Base-by-base conservation (phyloP, 2,797 vertebrate species). In the Melanitta fusca region DNA sequence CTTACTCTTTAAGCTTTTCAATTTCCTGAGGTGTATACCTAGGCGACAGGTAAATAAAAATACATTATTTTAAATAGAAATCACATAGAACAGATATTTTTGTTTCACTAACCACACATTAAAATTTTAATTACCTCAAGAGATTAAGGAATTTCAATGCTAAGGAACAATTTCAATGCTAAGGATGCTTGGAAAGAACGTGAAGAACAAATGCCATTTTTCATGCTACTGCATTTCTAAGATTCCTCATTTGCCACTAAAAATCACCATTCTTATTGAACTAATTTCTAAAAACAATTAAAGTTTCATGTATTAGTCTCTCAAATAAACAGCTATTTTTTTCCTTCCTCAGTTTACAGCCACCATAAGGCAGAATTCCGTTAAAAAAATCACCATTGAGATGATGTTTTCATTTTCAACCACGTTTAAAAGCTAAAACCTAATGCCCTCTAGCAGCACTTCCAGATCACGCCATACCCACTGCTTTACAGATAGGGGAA, bases 1-100 rank as follows among this genome's bases (percentile, higher is more conserved):
- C 98, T 99, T 98, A 99, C 99, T 99, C 98, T 98, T 99, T 99
- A 39, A 99, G 98, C 87, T 99, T 99, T 96, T 99, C 98, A 69
- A 99, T 99, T 98, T 99, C 99, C 78, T 99, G 99, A 56, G 99
- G 98, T 6, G 99, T 99, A 54, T 99, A 99, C 97, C 99, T 99
- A 97, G 64, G 53, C 80, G 97, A 96, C 13, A 88, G 24, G n/a
- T 47, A 86, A 78, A 97, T 34, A 96, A 94, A 92, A 92, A 93
- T 5, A 87, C 57, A 45, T 85, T 79, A 96, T 69, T 97, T 95
- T 91, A 85, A 91, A 92, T 2, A 97, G 41, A 92, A 79, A 93
- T 19, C 20, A 78, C 11, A 84, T 0, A 70, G 25, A 13, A 85
- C 3, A 71, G 80, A 19, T 34, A 70, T 45, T 88, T 69, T 41